Percentiles rank a stretch among this genome's conserved stretches.
phyloP scores from a whole-genome alignment of 2,797 vertebrate species.

The Sitta carolinensis region DNA sequence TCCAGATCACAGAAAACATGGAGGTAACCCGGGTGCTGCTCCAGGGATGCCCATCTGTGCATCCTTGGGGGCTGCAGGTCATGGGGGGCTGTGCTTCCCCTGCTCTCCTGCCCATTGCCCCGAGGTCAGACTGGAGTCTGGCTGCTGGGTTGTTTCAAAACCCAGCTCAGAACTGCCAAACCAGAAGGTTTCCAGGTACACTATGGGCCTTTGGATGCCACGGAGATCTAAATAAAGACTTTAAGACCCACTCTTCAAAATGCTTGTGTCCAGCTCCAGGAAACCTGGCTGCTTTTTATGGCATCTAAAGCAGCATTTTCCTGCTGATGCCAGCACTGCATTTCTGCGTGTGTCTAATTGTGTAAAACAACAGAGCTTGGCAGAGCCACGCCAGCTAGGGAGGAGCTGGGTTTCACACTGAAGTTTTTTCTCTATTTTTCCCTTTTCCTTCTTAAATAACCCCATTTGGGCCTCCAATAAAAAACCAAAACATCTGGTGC shows the following conservation, averaged over 20 bases:
- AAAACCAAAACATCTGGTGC: slow-evolving; percentile 20
- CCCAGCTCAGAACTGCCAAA: not conserved
- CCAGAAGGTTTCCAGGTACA: slow-evolving; percentile 16
- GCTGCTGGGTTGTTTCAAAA: not conserved
- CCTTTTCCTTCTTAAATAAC: slow-evolving; percentile 29
- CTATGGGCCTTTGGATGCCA: not conserved
- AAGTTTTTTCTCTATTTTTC: not conserved
- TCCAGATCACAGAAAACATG: rapidly evolving
- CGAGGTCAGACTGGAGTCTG: not conserved
- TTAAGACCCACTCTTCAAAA: not conserved
- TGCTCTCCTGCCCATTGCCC: not conserved
- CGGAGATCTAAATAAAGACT: not conserved
- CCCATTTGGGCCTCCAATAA: slow-evolving; percentile 33
- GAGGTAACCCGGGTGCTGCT: rapidly evolving
- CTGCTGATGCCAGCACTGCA: not conserved
- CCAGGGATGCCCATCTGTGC: not conserved
- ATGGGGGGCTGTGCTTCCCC: not conserved
- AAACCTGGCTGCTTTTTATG: not conserved
- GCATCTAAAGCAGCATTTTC: not conserved
- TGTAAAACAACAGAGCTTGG: not conserved
- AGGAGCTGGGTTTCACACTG: not conserved
- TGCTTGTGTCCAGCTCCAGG: rapidly evolving
- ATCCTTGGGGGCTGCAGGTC: not conserved
- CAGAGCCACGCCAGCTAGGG: not conserved
- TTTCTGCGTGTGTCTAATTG: not conserved